Evolutionary conservation across 2,888 invertebrate species (phyloP).

Genomic region (Heliconius ethilla): DNA sequence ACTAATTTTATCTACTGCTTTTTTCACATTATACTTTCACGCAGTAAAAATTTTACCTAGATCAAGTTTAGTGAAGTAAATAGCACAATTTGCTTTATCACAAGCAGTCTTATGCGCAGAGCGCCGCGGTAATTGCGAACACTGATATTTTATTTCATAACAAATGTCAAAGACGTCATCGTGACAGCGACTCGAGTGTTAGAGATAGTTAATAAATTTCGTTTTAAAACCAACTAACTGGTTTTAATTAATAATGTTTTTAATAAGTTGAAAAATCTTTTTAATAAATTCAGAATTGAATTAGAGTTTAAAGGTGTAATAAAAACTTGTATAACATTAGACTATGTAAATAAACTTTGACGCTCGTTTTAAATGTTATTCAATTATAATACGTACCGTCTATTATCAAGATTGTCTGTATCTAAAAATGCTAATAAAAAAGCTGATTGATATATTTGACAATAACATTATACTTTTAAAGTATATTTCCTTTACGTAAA

Average conservation of each 20-base stretch:
- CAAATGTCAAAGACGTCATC: slow-evolving; percentile 26
- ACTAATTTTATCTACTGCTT: slow-evolving; percentile 43
- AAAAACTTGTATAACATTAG: too few species aligned
- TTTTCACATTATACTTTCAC: slow-evolving; percentile 51
- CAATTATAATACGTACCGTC: too few species aligned
- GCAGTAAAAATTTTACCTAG: slow-evolving; percentile 1
- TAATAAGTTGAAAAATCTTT: too few species aligned
- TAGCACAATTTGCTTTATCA: slow-evolving; percentile 18
- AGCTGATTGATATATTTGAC: too few species aligned
- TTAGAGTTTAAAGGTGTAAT: too few species aligned
- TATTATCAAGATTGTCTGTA: too few species aligned
- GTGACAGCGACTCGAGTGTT: slow-evolving; percentile 26
- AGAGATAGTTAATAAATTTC: background rate
- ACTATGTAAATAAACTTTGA: too few species aligned
- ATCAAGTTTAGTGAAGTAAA: slow-evolving; percentile 28
- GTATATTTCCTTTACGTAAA: too few species aligned
- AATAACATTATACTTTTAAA: too few species aligned
- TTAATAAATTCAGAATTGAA: too few species aligned
- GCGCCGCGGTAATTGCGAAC: slow-evolving; percentile 3
- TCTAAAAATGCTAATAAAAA: too few species aligned
- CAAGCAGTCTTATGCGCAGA: slow-evolving; percentile 28
- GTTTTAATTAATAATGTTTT: background rate
- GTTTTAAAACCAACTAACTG: background rate
- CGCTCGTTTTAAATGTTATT: too few species aligned
- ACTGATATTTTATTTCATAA: slow-evolving; percentile 9